These are phyloP conservation scores for Agonum fuliginosum DNA, from an alignment of 2,888 invertebrate species.

Conservation along the genomic window DNA sequence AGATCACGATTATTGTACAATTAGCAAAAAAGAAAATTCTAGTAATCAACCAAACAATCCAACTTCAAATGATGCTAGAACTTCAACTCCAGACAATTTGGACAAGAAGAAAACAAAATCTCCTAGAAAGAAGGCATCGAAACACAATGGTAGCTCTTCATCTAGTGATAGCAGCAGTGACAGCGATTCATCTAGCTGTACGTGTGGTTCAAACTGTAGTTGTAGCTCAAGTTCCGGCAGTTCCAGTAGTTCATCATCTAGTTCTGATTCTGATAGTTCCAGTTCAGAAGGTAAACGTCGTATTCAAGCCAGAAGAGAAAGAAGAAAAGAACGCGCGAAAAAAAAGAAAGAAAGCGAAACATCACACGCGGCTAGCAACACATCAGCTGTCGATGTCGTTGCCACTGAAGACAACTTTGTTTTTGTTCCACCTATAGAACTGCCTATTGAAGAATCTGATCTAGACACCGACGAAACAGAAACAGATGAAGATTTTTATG, in stretches of 20 bases:
- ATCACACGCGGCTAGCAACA: constrained; percentile 70
- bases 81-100: constrained; percentile 59
- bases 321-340: constrained; percentile 72
- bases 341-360: constrained; percentile 73
- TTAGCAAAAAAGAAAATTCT: constrained; percentile 63
- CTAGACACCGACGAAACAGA: constrained; percentile 89
- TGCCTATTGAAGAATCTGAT: constrained; percentile 86
- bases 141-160: constrained; percentile 75
- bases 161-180: constrained; percentile 87
- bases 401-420: constrained; percentile 73
- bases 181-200: constrained; percentile 84
- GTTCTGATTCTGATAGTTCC: constrained; percentile 78
- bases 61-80: constrained; percentile 65
- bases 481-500: constrained; percentile 92
- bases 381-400: constrained; percentile 74
- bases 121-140: constrained; percentile 72
- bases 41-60: constrained; percentile 58
- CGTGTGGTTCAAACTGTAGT: constrained; percentile 89
- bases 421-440: constrained; percentile 73
- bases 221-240: constrained; percentile 84
- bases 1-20: constrained; percentile 72
- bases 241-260: constrained; percentile 70
- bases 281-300: constrained; percentile 76
- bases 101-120: constrained; percentile 73
- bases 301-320: constrained; percentile 71